A percentile compares a stretch with the other conserved stretches of the same genome.
phyloP scores from a whole-genome alignment of 2,888 invertebrate species.

The Seira musarum region DNA sequence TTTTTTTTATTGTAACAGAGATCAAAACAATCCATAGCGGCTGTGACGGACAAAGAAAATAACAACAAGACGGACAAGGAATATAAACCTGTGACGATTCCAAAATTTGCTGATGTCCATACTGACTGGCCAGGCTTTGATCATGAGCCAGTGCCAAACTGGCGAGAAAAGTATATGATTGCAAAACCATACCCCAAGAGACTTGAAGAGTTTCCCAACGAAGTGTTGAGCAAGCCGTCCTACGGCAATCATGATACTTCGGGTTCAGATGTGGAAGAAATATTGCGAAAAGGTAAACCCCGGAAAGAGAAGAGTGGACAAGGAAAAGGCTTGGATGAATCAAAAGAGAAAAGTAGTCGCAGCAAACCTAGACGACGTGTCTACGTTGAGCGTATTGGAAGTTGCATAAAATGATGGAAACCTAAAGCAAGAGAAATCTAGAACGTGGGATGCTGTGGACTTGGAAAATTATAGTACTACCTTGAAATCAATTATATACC shows the following conservation, averaged over 20 bases:
- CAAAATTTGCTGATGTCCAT: conserved; percentile 36
- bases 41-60: neutral
- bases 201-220: neutral
- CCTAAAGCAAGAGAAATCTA: no score
- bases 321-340: no score
- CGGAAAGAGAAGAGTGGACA: no score
- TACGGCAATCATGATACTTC: neutral
- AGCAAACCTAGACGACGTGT: conserved; percentile 8
- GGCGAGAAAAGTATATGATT: conserved; percentile 42
- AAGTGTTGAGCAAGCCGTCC: conserved; percentile 7
- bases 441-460: no score
- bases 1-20: no score
- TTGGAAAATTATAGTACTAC: no score
- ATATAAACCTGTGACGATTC: conserved; percentile 25
- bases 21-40: no score
- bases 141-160: conserved; percentile 42
- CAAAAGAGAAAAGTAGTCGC: neutral
- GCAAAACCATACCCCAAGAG: conserved; percentile 34
- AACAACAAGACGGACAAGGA: neutral
- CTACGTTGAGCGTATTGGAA: conserved; percentile 14
- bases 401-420: conserved; percentile 9
- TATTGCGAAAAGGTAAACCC: no score
- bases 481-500: no score
- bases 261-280: neutral
- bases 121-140: conserved; percentile 45